Conservation (phyloP, 2,888 invertebrate genomes). For the Eristalis intricaria region DNA sequence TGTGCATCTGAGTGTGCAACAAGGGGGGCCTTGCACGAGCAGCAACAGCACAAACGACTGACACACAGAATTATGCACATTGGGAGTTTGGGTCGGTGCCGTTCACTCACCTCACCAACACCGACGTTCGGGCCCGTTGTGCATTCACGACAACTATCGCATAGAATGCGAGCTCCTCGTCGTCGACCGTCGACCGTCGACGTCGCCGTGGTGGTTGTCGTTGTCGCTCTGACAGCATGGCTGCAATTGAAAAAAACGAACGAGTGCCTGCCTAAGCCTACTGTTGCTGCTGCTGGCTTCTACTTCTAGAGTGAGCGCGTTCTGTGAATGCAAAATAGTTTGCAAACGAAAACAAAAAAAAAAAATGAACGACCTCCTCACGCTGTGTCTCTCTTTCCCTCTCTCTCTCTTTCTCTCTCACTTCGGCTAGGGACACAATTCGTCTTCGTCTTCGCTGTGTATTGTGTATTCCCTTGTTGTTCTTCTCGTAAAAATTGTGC, state of each 20-base stretch:
- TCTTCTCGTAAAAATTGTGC: constrained; percentile 30
- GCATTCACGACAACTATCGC: constrained; percentile 19
- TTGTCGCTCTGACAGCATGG: constrained; percentile 25
- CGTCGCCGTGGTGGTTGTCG: background rate
- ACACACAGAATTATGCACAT: constrained; percentile 63
- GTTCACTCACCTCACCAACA: constrained; percentile 70
- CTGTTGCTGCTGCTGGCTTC: constrained; percentile 29
- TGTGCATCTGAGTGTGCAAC: background rate
- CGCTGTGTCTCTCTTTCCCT: background rate
- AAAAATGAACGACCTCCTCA: background rate
- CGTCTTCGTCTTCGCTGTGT: constrained; percentile 3
- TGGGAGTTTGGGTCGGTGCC: constrained; percentile 72
- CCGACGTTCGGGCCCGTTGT: constrained; percentile 1
- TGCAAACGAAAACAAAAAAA: constrained; percentile 9
- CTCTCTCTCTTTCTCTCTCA: background rate
- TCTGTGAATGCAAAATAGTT: constrained; percentile 71
- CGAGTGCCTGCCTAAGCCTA: constrained; percentile 47
- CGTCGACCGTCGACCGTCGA: too few species aligned
- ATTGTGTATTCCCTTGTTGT: constrained; percentile 56
- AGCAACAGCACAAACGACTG: constrained; percentile 7
- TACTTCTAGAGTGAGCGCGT: constrained; percentile 57
- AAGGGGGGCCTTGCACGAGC: background rate
- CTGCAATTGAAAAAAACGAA: constrained; percentile 42
- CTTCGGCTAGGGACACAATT: background rate
- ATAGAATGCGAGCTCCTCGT: background rate